phyloP scores from a whole-genome alignment of 2,888 invertebrate species.

The Lasioglossum malachurum region DNA sequence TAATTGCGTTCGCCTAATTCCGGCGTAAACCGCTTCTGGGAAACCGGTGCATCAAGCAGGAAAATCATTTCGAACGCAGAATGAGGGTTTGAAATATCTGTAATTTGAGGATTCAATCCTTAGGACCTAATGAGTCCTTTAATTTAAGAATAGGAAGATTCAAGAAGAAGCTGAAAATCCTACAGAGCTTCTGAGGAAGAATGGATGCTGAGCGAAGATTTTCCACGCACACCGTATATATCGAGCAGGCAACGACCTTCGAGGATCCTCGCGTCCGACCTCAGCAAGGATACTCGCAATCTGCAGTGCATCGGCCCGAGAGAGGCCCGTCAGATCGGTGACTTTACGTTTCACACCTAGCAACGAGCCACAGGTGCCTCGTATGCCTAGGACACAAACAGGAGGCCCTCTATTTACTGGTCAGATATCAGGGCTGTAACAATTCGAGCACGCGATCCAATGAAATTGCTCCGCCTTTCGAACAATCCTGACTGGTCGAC shows the following conservation, averaged over 20 bases:
- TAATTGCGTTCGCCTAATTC: background rate
- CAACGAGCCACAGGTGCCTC: conserved; percentile 42
- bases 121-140: background rate
- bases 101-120: no score
- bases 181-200: background rate
- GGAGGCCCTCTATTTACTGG: conserved; percentile 27
- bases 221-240: conserved; percentile 71
- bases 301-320: conserved; percentile 80
- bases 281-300: conserved; percentile 82
- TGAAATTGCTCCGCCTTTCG: background rate
- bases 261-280: conserved; percentile 62
- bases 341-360: conserved; percentile 76
- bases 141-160: background rate
- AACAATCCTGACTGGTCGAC: background rate
- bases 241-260: conserved; percentile 82
- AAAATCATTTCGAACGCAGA: background rate
- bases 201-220: conserved; percentile 30
- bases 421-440: background rate
- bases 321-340: conserved; percentile 73
- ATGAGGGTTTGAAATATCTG: background rate
- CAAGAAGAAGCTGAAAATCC: background rate
- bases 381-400: background rate
- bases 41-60: background rate
- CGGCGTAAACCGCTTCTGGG: background rate
- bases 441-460: background rate